A percentile compares a stretch with the other conserved stretches of the same genome.
Evolutionary conservation across 2,797 vertebrate genomes (phyloP).

Genomic region (Lemur catta): DNA sequence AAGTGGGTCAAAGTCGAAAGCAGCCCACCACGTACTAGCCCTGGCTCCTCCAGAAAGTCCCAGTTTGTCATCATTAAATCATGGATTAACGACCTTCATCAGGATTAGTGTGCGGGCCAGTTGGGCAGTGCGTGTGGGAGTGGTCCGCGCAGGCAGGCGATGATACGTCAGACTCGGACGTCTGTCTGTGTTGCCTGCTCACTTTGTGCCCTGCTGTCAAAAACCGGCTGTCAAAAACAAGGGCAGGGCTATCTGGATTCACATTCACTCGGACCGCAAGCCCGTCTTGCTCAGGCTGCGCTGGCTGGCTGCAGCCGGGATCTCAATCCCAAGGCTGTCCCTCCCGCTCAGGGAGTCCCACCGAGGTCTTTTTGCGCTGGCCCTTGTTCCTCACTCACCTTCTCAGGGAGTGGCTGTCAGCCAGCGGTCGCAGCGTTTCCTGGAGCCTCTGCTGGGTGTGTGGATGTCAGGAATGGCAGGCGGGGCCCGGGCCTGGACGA

Average conservation of each 20-base stretch:
- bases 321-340: not conserved
- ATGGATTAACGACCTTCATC: not conserved
- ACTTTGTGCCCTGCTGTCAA: not conserved
- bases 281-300: no score
- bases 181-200: rapidly evolving
- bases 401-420: no score
- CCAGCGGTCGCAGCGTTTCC: no score
- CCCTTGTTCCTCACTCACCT: no score
- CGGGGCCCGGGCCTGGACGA: no score
- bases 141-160: rapidly evolving
- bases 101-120: not conserved
- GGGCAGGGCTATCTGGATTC: not conserved
- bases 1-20: not conserved
- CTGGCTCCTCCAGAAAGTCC: not conserved
- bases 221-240: rapidly evolving
- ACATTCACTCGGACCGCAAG: not conserved
- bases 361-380: no score
- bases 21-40: not conserved
- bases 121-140: no score
- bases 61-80: not conserved
- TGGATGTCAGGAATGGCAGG: no score
- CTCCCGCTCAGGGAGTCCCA: not conserved
- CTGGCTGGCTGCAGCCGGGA: no score
- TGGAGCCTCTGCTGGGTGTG: no score
- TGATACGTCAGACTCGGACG: rapidly evolving